Conservation (phyloP, 2,113 vertebrate genomes). For the Nestor notabilis region DNA sequence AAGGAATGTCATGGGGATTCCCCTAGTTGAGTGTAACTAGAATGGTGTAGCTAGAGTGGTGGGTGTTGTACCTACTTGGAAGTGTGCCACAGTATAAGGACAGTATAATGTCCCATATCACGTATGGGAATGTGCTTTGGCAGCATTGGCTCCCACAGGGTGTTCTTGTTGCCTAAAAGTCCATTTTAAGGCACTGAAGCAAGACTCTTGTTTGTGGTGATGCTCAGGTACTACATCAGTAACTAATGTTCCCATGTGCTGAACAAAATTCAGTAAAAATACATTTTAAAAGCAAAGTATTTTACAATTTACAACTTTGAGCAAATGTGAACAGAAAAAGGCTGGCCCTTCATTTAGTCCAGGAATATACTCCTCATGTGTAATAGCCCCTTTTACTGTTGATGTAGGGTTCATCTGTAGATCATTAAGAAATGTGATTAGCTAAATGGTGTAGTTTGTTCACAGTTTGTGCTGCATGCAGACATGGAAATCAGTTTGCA, state of each 20-base stretch:
- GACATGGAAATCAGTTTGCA: neutral
- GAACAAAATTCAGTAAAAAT: neutral
- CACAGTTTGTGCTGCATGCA: neutral
- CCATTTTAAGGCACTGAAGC: neutral
- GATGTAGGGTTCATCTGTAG: neutral
- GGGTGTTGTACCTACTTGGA: neutral
- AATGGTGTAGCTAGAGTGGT: accelerated
- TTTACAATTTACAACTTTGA: neutral
- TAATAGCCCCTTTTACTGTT: accelerated
- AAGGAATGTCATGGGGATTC: no score
- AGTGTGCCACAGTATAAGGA: accelerated
- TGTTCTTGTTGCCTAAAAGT: neutral
- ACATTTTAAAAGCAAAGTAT: neutral
- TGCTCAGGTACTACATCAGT: neutral
- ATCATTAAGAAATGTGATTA: neutral
- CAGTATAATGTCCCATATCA: accelerated
- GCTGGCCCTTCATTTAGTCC: neutral
- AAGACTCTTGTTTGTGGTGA: neutral
- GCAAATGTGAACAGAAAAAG: neutral
- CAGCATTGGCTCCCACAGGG: neutral
- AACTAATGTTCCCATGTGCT: accelerated
- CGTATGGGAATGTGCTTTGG: accelerated
- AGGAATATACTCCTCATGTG: accelerated
- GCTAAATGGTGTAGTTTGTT: neutral
- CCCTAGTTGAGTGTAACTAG: neutral